Base-by-base conservation (phyloP, 2,888 invertebrate genomes). In the Nezara viridula region DNA sequence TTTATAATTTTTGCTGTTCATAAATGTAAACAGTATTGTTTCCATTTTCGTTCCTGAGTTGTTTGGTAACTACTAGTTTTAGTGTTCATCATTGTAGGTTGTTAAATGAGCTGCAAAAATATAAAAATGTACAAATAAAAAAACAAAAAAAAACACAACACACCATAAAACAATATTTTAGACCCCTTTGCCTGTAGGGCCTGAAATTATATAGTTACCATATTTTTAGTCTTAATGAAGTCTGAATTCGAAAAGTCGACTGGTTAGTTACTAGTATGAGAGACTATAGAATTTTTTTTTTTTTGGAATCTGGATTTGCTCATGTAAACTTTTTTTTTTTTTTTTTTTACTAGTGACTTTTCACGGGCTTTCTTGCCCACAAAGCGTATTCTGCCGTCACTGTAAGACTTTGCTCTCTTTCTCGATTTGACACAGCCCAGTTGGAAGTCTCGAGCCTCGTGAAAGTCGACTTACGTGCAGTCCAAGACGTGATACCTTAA, bases 351-450 rank as follows among this genome's bases (percentile, higher is more conserved):
- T n/a, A n/a, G n/a, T n/a, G n/a, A n/a, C n/a, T n/a, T 55, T 55
- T 55, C 55, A 7, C 24, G 24, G 55, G 6, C 7, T 9, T n/a
- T 7, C 2, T 60, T 73, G 16, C 9, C 2, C 21, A 32, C 32
- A 37, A 37, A 37, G 27, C 27, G 27, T 32, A 60, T 16, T 16
- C 27, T 60, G 27, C 60, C 5, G 60, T 60, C 27, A 32, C 27
- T 1, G 37, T 37, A 73, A 66, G 32, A 37, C 37, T 3, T 0
- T 7, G 37, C 66, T 19, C 37, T 16, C 66, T 37, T 5, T 19
- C 7, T 19, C 66, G 66, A 73, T 73, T 73, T 16, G 66, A 73
- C 19, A 73, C 66, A 73, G 66, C 66, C 66, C 66, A 73, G 66
- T 73, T 73, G 32, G 19, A 60, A 19, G 32, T 19, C 32, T 1